phyloP scores from a whole-genome alignment of 1,140 invertebrate genomes.

The Sweltsa coloradensis region DNA sequence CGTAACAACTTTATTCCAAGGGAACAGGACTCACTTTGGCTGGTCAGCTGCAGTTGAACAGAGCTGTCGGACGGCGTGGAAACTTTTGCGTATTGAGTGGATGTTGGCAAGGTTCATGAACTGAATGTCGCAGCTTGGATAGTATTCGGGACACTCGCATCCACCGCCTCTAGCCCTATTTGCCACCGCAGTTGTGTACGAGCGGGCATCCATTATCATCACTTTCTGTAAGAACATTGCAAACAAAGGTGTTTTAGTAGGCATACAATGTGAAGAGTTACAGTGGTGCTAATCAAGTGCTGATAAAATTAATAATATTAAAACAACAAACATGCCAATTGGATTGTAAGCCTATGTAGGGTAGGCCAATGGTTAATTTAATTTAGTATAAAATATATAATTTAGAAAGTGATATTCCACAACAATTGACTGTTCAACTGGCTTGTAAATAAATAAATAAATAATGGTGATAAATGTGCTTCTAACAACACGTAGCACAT shows the following conservation, averaged over 20 bases:
- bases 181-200: conserved; percentile 87
- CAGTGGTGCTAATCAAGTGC: not conserved
- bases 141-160: conserved; percentile 91
- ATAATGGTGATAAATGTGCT: not conserved
- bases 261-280: not conserved
- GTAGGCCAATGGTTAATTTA: not conserved
- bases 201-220: conserved; percentile 88
- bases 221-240: conserved; percentile 52
- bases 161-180: conserved; percentile 93
- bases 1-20: too few species aligned
- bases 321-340: not conserved
- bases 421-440: too few species aligned
- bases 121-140: conserved; percentile 84
- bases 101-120: conserved; percentile 98
- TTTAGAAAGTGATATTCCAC: not conserved
- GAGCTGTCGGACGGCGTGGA: conserved; percentile 60
- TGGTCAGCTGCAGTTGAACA: conserved; percentile 63
- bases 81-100: conserved; percentile 82
- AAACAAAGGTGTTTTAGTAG: not conserved
- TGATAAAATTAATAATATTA: not conserved
- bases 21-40: conserved; percentile 47
- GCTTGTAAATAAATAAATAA: not conserved
- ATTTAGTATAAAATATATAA: not conserved
- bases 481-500: too few species aligned
- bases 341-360: not conserved